These are phyloP conservation scores for Leucophenga montana DNA, from an alignment of 2,888 invertebrate genomes.

Conservation along the genomic window DNA sequence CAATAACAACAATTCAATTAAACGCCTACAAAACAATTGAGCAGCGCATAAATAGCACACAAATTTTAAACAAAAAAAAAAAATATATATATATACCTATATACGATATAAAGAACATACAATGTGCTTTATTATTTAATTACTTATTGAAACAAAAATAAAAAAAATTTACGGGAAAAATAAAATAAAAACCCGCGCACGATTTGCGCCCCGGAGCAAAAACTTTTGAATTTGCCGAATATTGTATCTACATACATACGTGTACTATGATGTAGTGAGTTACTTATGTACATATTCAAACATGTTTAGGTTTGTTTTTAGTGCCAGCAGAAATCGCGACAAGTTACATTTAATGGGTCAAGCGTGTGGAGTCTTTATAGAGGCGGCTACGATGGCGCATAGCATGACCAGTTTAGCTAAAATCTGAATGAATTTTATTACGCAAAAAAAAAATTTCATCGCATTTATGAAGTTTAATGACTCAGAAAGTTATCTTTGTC, in stretches of 20 bases:
- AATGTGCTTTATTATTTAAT: conserved; percentile 68
- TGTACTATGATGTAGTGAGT: background rate
- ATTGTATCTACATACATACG: background rate
- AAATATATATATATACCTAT: conserved; percentile 45
- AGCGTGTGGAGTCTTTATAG: background rate
- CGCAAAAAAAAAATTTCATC: too few relatives aligned
- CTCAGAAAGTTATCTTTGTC: too few relatives aligned
- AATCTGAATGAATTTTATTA: too few relatives aligned
- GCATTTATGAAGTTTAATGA: too few relatives aligned
- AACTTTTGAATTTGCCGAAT: background rate
- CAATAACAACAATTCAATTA: conserved; percentile 21
- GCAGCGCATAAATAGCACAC: conserved; percentile 17
- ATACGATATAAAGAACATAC: conserved; percentile 11
- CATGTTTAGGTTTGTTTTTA: background rate
- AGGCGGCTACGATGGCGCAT: background rate
- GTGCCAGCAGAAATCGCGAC: conserved; percentile 38
- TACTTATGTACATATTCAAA: background rate
- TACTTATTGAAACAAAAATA: conserved; percentile 56
- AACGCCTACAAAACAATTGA: conserved; percentile 26
- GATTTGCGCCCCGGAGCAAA: conserved; percentile 9
- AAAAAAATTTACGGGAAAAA: conserved; percentile 57
- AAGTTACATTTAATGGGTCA: conserved; percentile 58
- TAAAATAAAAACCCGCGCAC: conserved; percentile 31
- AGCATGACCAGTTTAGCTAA: too few relatives aligned
- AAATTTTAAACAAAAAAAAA: conserved; percentile 18